Evolutionary conservation across 2,888 invertebrate species (phyloP), one percentile per base, ranked within the genome.

Genomic region (Oscheius sp.): DNA sequence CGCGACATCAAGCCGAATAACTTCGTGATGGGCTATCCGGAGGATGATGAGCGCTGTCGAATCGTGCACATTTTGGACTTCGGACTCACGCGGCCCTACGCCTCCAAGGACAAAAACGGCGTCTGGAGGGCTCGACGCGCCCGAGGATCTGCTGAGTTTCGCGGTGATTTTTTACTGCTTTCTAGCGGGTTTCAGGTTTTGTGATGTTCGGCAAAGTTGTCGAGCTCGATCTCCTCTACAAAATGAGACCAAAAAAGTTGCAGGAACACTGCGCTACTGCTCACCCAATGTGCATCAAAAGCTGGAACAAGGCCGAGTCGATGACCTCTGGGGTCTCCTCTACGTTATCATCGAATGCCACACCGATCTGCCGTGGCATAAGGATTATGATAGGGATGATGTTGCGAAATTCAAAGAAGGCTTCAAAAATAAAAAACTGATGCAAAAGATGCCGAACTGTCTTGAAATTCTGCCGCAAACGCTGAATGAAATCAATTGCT

Each of bases 321-420:
- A 65, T 20, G 65, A 65, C 39, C 42, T 65, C 20, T 65, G 65
- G 65, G 73, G 77, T 23, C 68, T 74, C 34, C 39, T 76, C 27
- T 78, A 68, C 70, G 74, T 75, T 42, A 55, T 75, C 50, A 83
- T 84, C 65, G 82, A 80, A 65, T 65, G 95, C 93, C 87, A 93
- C 93, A 81, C 80, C 55, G 81, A 80, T 0, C 77, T 83, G 31
- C 83, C 82, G 34, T 83, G 83, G 83, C 83, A 83, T 66, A 65
- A 55, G 12, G 73, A 65, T 10, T 57, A 69, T 52, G 79, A 80
- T n/a, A 73, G 77, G 17, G 70, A 57, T 12, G 10, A 61, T 27
- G 72, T 77, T 33, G 77, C 74, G 46, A 45, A 27, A 37, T 71
- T 73, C 75, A 83, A 83, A 66, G 46, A 73, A 34, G n/a, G 50